Conservation (phyloP, 1,140 invertebrate genomes). For the Neodiprion pinetum region DNA sequence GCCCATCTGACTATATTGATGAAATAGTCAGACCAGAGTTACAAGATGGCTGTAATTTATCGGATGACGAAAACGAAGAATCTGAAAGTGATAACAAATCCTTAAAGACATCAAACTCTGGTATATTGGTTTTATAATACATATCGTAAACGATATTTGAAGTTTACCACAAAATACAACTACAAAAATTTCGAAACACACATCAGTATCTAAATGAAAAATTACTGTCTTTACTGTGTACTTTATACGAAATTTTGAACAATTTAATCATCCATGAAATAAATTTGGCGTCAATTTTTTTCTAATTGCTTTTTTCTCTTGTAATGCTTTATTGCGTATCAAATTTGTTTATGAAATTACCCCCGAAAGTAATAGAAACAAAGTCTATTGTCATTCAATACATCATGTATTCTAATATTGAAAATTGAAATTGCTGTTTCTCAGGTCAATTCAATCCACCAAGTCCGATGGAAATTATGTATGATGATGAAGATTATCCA, state of each 20-base stretch:
- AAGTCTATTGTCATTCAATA: too few species aligned
- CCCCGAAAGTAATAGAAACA: too few species aligned
- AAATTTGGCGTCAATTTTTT: too few species aligned
- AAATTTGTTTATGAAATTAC: too few species aligned
- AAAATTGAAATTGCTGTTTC: background rate
- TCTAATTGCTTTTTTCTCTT: too few species aligned
- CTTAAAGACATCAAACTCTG: constrained; percentile 52
- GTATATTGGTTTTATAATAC: constrained; percentile 36
- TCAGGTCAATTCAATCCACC: constrained; percentile 50
- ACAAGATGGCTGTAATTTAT: constrained; percentile 61
- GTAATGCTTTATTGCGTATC: too few species aligned
- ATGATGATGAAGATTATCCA: constrained; percentile 51
- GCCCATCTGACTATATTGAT: constrained; percentile 65
- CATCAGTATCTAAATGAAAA: too few species aligned
- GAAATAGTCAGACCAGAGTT: constrained; percentile 63
- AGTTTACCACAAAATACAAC: background rate
- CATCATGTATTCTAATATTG: too few species aligned
- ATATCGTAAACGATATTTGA: background rate
- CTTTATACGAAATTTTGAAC: too few species aligned
- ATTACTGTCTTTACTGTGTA: too few species aligned
- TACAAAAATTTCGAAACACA: background rate
- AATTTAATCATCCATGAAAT: too few species aligned
- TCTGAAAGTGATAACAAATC: constrained; percentile 48
- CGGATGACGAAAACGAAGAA: constrained; percentile 59
- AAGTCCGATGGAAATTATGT: constrained; percentile 49